A percentile compares a stretch with the other conserved stretches of the same genome.
phyloP scores from a whole-genome alignment of 1,140 invertebrate species.

The Philotrypesis tridentata region DNA sequence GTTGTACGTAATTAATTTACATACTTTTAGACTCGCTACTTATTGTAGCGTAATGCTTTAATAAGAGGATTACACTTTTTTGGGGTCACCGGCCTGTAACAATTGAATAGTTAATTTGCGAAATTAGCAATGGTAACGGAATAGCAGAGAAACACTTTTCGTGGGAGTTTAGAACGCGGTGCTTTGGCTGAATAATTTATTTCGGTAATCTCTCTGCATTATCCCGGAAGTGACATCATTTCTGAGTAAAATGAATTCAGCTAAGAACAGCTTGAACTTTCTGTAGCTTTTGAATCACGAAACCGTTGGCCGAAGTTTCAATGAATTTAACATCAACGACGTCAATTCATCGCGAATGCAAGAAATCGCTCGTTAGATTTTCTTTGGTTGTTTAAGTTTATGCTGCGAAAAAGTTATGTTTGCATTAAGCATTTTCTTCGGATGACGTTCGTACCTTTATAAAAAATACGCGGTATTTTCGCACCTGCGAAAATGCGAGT shows the following conservation, averaged over 20 bases:
- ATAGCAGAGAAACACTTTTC: not conserved
- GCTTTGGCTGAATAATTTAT: constrained; percentile 8
- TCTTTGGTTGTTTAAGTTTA: too few species aligned
- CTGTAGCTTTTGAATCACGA: not conserved
- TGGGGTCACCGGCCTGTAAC: not conserved
- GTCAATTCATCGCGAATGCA: too few species aligned
- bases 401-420: too few species aligned
- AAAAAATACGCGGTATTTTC: not conserved
- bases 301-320: not conserved
- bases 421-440: not conserved
- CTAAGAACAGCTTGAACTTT: constrained; percentile 8
- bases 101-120: not conserved
- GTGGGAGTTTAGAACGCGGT: not conserved
- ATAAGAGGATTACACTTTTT: not conserved
- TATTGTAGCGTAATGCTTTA: not conserved
- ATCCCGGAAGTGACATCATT: constrained; percentile 24
- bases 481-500: not conserved
- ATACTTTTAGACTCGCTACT: not conserved
- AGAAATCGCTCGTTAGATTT: too few species aligned
- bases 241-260: constrained; percentile 12
- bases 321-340: not conserved
- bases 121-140: not conserved
- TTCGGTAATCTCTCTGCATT: constrained; percentile 23
- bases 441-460: too few species aligned
- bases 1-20: not conserved